Evolutionary conservation across 35 echinoderm and acorn worm genomes (phyloP).

Genomic region (Antedon bifida): DNA sequence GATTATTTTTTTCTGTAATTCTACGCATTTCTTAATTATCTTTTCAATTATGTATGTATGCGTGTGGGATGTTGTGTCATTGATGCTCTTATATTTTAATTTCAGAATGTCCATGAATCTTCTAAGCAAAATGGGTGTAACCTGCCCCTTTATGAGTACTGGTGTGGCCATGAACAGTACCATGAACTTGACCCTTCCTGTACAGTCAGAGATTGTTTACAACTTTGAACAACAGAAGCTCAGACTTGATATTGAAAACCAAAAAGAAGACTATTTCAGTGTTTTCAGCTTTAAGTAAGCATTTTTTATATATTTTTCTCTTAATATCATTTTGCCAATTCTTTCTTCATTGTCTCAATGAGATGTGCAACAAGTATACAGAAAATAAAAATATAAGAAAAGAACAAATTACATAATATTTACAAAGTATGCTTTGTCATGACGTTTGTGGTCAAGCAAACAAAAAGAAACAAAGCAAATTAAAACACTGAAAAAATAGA

Average conservation of each 20-base stretch:
- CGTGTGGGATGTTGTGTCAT: no score
- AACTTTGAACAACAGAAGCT: conserved; percentile 29
- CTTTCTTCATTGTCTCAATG: not conserved
- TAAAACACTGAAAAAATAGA: no score
- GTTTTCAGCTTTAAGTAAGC: conserved; percentile 24
- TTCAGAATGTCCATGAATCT: conserved; percentile 10
- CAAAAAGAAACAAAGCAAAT: no score
- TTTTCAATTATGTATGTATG: no score
- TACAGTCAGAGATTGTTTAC: conserved; percentile 9
- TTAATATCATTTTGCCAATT: not conserved
- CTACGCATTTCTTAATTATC: no score
- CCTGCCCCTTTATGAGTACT: conserved; percentile 18
- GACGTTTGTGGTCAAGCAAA: no score
- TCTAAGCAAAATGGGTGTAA: conserved; percentile 15
- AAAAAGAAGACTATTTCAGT: not conserved
- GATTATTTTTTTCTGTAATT: no score
- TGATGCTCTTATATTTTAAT: no score
- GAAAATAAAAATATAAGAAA: no score
- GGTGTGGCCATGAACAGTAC: conserved; percentile 20
- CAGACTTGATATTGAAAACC: not conserved
- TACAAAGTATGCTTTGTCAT: no score
- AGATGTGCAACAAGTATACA: no score
- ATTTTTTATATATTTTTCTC: not conserved
- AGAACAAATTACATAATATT: no score
- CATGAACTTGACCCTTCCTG: conserved; percentile 21